These are phyloP conservation scores for Okamejei kenojei DNA, from an alignment of 2,797 vertebrate genomes.

Conservation along the genomic window DNA sequence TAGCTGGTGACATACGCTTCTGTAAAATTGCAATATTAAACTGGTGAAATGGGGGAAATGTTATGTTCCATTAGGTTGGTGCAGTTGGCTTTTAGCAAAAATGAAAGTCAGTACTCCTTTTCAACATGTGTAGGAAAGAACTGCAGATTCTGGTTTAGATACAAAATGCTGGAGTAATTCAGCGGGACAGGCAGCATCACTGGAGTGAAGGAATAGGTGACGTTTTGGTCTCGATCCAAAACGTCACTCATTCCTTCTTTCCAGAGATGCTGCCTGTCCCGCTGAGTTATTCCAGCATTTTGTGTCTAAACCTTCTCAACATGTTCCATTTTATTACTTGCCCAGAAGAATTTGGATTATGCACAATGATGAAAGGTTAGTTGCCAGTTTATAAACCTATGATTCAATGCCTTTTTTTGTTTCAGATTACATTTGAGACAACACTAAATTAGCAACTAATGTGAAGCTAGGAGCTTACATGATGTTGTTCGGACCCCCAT, in stretches of 20 bases:
- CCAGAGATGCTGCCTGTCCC: too few species aligned
- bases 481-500: background rate
- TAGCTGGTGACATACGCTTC: background rate
- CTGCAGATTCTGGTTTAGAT: too few species aligned
- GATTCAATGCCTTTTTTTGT: background rate
- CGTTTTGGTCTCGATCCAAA: too few species aligned
- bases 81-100: background rate
- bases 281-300: too few species aligned
- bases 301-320: background rate
- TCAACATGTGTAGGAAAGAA: background rate
- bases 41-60: background rate
- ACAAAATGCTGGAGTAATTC: too few species aligned
- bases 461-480: background rate
- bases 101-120: background rate
- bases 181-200: too few species aligned
- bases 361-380: background rate
- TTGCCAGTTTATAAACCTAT: background rate
- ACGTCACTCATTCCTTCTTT: too few species aligned
- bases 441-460: background rate
- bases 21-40: background rate
- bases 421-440: background rate
- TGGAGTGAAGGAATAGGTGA: too few species aligned
- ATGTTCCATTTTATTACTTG: background rate
- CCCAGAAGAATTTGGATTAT: background rate
- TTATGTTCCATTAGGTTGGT: background rate